phyloP scores from a whole-genome alignment of 2,113 vertebrate species.

The Chaetodon auriga region DNA sequence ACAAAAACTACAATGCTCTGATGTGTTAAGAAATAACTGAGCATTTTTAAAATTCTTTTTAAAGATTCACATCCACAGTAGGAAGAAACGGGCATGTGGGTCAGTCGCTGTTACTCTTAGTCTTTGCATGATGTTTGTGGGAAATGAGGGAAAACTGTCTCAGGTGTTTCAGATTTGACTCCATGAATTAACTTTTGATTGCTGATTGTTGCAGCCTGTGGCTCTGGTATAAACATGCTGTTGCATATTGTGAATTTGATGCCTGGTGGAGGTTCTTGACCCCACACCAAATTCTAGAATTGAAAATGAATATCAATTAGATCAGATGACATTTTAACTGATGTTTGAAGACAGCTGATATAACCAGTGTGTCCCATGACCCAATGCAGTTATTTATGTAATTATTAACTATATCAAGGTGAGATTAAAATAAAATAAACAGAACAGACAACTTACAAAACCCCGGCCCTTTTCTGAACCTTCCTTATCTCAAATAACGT shows the following conservation, averaged over 20 bases:
- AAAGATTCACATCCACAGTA: too few species aligned
- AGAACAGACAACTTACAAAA: not conserved
- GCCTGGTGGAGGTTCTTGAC: too few species aligned
- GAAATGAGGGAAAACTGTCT: too few species aligned
- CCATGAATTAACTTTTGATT: too few species aligned
- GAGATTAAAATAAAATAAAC: not conserved
- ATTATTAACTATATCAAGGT: not conserved
- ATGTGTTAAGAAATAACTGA: too few species aligned
- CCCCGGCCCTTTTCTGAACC: not conserved
- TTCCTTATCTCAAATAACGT: not conserved
- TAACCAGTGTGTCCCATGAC: too few species aligned
- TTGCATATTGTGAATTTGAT: not conserved
- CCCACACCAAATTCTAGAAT: not conserved
- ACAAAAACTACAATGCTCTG: too few species aligned
- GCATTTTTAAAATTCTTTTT: too few species aligned
- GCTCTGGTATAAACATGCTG: not conserved
- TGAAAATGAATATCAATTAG: not conserved
- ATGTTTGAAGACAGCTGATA: not conserved
- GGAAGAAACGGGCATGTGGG: too few species aligned
- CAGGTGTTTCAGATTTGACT: too few species aligned
- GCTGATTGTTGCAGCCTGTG: not conserved
- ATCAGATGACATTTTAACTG: not conserved
- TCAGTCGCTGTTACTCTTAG: too few species aligned
- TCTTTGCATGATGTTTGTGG: too few species aligned
- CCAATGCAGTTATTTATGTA: not conserved